phyloP scores from a whole-genome alignment of 2,113 vertebrate species.

The Butastur rufipennis region DNA sequence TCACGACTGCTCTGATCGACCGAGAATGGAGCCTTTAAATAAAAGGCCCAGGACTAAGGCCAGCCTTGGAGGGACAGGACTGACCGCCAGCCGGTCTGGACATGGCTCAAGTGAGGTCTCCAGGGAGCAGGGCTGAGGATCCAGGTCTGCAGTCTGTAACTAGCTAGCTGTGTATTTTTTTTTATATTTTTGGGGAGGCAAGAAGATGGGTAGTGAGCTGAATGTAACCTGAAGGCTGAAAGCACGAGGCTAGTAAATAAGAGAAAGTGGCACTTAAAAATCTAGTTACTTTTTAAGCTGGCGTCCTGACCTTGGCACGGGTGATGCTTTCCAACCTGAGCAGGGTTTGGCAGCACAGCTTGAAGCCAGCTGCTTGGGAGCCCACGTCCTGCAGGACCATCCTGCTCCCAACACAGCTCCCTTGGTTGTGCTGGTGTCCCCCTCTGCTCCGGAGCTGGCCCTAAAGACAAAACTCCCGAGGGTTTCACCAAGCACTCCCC shows the following conservation, averaged over 20 bases:
- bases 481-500: fast-evolving
- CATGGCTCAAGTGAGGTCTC: neutral
- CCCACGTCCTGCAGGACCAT: neutral
- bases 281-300: neutral
- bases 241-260: neutral
- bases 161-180: too few species aligned
- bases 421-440: neutral
- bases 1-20: fast-evolving
- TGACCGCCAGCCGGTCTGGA: fast-evolving
- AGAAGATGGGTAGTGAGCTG: neutral
- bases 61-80: neutral
- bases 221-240: neutral
- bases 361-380: neutral
- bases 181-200: too few species aligned
- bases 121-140: neutral
- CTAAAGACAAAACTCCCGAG: neutral
- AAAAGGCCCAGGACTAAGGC: neutral
- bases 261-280: neutral
- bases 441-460: neutral
- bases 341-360: neutral
- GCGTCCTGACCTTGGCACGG: neutral
- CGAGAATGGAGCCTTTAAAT: neutral
- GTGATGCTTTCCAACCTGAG: neutral
- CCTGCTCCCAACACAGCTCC: neutral
- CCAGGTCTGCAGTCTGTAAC: neutral